A percentile compares a stretch with the other conserved stretches of the same genome.
Evolutionary conservation across 2,113 vertebrate species (phyloP).

Genomic region (Prionailurus viverrinus): DNA sequence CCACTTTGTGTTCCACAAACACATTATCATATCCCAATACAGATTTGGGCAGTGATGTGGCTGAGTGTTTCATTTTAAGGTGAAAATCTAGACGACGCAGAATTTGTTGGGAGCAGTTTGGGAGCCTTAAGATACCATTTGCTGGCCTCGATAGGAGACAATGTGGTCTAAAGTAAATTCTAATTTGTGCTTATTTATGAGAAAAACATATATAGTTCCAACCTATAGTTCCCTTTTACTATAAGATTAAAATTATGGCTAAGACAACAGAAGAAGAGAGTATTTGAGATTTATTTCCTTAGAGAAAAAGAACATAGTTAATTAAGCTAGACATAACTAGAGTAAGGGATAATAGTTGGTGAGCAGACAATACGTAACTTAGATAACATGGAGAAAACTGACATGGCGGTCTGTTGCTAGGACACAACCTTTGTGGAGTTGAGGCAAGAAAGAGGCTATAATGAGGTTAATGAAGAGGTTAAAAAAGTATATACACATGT

Average conservation of each 20-base stretch:
- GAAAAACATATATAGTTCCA: neutral
- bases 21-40: neutral
- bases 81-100: neutral
- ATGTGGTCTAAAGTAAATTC: neutral
- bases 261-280: neutral
- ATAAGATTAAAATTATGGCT: neutral
- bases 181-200: neutral
- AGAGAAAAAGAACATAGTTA: neutral
- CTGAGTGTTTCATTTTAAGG: neutral
- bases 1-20: neutral
- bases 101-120: neutral
- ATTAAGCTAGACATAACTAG: conserved; percentile 27
- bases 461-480: neutral
- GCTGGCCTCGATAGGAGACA: neutral
- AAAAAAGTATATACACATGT: neutral
- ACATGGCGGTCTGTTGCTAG: neutral
- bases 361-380: neutral
- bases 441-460: neutral
- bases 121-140: neutral
- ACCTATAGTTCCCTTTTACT: neutral
- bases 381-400: neutral
- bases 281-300: neutral
- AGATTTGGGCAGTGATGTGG: neutral
- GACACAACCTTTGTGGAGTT: neutral
- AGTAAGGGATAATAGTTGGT: neutral